Conservation (phyloP, 2,888 invertebrate species). For the Drosophila longiperda region DNA sequence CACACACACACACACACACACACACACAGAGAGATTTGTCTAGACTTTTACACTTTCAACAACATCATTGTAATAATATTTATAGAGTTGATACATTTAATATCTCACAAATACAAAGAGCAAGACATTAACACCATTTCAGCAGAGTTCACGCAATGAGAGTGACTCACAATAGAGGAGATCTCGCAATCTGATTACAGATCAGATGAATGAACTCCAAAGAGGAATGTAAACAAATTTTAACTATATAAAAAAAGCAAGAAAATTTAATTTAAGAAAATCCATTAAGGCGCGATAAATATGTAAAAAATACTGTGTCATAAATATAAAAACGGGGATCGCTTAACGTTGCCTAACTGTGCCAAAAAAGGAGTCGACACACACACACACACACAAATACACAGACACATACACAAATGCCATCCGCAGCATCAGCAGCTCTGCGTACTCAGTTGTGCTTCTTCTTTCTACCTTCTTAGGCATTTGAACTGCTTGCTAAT, state of each 20-base stretch:
- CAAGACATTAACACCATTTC: background rate
- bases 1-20: background rate
- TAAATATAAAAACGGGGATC: background rate
- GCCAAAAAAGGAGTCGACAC: background rate
- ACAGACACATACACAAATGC: background rate
- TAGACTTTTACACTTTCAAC: constrained; percentile 1
- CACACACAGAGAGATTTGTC: constrained; percentile 11
- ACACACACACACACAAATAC: background rate
- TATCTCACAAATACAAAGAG: constrained; percentile 1
- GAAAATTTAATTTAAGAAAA: background rate
- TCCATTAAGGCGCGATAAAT: background rate
- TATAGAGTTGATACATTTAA: constrained; percentile 26
- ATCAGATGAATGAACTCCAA: background rate
- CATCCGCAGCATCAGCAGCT: background rate
- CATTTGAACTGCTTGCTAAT: background rate
- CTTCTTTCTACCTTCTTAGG: background rate
- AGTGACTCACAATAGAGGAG: background rate
- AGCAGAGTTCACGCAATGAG: background rate
- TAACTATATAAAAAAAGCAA: background rate
- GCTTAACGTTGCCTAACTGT: background rate
- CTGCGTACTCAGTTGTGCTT: background rate
- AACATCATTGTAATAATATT: constrained; percentile 25
- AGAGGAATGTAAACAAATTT: background rate
- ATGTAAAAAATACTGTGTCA: background rate
- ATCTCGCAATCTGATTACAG: background rate